Percentiles rank a stretch among this genome's conserved stretches.
Evolutionary conservation across 2,113 vertebrate genomes (phyloP).

Genomic region (Plecotus auritus): DNA sequence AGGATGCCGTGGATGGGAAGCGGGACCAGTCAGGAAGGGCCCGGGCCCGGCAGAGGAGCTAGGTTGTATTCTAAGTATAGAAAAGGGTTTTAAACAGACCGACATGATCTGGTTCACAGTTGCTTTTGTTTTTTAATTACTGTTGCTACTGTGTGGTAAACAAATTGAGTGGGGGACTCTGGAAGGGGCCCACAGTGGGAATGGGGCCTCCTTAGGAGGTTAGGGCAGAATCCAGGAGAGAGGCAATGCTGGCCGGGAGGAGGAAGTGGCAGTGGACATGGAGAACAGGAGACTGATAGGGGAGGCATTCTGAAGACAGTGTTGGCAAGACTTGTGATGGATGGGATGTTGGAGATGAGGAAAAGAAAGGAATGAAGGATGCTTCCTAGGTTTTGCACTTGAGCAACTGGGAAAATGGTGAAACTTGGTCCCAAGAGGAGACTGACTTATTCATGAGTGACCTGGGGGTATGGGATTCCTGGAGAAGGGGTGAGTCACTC

Average conservation of each 20-base stretch:
- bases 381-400: not conserved
- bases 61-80: not conserved
- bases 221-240: not conserved
- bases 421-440: not conserved
- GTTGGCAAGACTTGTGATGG: not conserved
- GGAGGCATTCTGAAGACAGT: not conserved
- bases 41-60: not conserved
- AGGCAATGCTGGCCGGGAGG: not conserved
- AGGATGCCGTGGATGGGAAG: rapidly evolving
- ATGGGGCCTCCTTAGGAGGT: not conserved
- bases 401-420: not conserved
- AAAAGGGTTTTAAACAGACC: not conserved
- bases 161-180: not conserved
- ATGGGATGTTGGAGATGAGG: not conserved
- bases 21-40: rapidly evolving
- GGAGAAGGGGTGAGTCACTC: not conserved
- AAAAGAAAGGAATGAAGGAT: not conserved
- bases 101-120: not conserved
- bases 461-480: not conserved
- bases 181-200: not conserved
- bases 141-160: not conserved
- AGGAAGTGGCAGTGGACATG: not conserved
- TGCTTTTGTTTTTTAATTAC: not conserved
- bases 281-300: not conserved
- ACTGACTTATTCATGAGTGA: not conserved